These are phyloP conservation scores for human DNA, from an alignment of 2,113 vertebrate genomes.

Conservation along the genomic window GRCh38 chr18:23209501-23210000, in stretches of 20 bases:
- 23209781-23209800: background rate
- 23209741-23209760: slow-evolving; percentile 23
- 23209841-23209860: rapidly evolving
- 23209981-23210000: background rate
- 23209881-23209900: background rate
- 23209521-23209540: background rate
- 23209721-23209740: background rate
- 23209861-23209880: rapidly evolving
- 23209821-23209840: background rate
- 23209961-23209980: background rate
- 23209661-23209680: background rate
- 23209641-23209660: slow-evolving; percentile 43
- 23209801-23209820: background rate
- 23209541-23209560: background rate
- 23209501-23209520: background rate
- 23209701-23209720: slow-evolving; percentile 51
- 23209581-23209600: background rate
- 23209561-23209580: rapidly evolving
- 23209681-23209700: slow-evolving; percentile 50
- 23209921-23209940: rapidly evolving
- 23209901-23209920: background rate
- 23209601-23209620: background rate
- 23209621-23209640: slow-evolving; percentile 4
- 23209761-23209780: background rate
- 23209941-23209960: background rate